Percentiles rank a stretch among this genome's conserved stretches.
phyloP scores from a whole-genome alignment of 2,113 vertebrate species.

The Albula glossodonta region DNA sequence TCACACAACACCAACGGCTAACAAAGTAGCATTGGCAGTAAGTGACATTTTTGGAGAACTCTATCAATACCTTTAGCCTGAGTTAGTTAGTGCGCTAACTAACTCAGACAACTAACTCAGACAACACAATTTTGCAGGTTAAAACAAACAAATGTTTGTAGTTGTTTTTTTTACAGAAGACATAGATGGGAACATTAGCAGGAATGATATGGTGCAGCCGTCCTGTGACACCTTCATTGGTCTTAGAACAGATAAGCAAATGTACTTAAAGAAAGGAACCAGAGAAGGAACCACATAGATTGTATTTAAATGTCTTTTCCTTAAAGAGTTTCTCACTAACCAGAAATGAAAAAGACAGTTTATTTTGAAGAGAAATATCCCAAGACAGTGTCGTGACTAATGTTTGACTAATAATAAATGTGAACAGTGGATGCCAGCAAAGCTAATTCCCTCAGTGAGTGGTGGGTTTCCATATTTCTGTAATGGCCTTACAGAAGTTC shows the following conservation, averaged over 20 bases:
- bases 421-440: conserved; percentile 27
- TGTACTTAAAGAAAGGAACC: neutral
- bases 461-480: conserved; percentile 21
- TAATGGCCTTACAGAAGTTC: neutral
- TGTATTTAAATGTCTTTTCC: no score
- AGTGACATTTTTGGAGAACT: no score
- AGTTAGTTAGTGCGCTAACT: no score
- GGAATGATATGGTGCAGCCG: no score
- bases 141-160: no score
- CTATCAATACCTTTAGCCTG: no score
- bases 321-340: neutral
- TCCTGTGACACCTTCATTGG: no score
- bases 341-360: neutral
- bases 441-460: conserved; percentile 56
- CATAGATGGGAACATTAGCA: no score
- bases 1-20: no score
- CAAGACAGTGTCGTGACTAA: conserved; percentile 57
- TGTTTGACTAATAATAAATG: conserved; percentile 60
- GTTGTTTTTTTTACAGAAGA: neutral
- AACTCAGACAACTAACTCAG: no score
- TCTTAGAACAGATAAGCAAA: neutral
- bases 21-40: no score
- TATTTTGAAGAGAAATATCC: conserved; percentile 39
- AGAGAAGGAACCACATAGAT: neutral
- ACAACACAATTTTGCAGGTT: no score